These are phyloP conservation scores for Conus betulinus DNA, from an alignment of 1,140 invertebrate genomes.

Conservation along the genomic window DNA sequence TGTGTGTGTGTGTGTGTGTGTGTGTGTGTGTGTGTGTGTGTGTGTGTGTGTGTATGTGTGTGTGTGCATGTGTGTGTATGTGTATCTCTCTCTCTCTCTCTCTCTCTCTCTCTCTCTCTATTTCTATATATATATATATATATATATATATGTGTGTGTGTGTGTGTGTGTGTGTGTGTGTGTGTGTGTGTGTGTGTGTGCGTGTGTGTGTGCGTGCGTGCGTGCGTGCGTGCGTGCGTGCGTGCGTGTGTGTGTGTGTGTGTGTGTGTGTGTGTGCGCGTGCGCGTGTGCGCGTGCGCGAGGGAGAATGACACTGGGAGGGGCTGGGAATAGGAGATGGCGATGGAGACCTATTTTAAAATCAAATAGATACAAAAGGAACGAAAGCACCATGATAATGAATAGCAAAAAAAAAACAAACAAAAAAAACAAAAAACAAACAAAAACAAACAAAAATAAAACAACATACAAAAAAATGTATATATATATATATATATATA, in stretches of 20 bases:
- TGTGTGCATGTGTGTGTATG: not conserved
- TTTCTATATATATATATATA: not conserved
- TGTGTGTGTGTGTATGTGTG: constrained; percentile 4
- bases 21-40: constrained; percentile 16
- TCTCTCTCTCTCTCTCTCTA: not conserved
- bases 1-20: constrained; percentile 18
- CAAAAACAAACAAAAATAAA: too few species aligned
- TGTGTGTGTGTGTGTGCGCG: not conserved
- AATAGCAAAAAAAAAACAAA: too few species aligned
- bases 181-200: constrained; percentile 16
- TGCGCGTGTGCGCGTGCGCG: not conserved
- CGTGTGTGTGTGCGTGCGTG: not conserved
- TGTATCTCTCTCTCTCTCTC: not conserved
- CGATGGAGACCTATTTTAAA: too few species aligned
- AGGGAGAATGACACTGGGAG: too few species aligned
- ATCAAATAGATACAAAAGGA: too few species aligned
- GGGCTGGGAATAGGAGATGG: too few species aligned
- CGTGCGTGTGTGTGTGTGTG: not conserved
- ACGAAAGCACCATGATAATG: too few species aligned
- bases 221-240: not conserved
- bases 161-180: not conserved
- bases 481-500: too few species aligned
- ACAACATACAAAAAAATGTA: too few species aligned
- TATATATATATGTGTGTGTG: not conserved
- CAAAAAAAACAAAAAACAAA: too few species aligned